Conservation (phyloP, 2,797 vertebrate genomes). For the Lycodopsis pacificus region DNA sequence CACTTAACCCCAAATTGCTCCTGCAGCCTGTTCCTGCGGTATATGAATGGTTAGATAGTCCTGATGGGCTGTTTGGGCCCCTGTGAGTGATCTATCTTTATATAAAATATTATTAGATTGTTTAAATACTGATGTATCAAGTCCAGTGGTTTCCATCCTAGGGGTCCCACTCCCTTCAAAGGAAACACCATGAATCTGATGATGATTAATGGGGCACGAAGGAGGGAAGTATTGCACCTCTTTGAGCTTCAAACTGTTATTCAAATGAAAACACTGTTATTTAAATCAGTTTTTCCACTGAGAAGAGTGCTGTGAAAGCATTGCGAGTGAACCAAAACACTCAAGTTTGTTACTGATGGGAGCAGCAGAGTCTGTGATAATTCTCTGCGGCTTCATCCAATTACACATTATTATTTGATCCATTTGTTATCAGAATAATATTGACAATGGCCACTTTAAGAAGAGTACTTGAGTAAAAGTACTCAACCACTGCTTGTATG, state of each 20-base stretch:
- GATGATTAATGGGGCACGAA: neutral
- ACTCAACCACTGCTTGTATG: neutral
- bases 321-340: too few relatives aligned
- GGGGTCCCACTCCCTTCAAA: neutral
- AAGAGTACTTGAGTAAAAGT: neutral
- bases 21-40: too few relatives aligned
- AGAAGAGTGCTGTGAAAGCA: too few relatives aligned
- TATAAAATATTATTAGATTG: neutral
- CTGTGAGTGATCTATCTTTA: too few relatives aligned
- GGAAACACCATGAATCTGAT: neutral
- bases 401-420: neutral
- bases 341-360: neutral
- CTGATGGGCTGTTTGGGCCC: too few relatives aligned
- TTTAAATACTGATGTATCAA: neutral
- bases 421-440: neutral
- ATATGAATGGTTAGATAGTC: too few relatives aligned
- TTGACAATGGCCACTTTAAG: neutral
- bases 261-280: neutral
- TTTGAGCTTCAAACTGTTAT: neutral
- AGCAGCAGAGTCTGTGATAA: neutral
- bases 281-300: neutral
- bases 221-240: neutral
- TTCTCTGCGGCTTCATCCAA: neutral
- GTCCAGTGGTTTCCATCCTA: neutral
- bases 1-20: too few relatives aligned